Evolutionary conservation across 2,797 vertebrate genomes (phyloP).

Genomic region (Pipistrellus pipistrellus): DNA sequence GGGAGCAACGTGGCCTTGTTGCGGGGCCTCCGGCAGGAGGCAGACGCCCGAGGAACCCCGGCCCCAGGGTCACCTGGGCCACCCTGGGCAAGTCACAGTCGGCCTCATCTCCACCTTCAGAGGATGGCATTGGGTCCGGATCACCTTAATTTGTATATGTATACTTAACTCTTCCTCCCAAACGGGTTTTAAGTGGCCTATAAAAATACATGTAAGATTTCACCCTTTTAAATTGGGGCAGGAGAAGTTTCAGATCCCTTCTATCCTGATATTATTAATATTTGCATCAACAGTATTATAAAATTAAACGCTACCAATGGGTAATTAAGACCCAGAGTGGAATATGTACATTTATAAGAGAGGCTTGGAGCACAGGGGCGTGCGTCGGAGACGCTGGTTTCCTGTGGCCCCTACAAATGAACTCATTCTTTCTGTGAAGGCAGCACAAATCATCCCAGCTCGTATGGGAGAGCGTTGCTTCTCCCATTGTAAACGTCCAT

Average conservation of each 20-base stretch:
- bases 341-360: not conserved
- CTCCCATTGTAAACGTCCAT: accelerated
- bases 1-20: not conserved
- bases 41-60: not conserved
- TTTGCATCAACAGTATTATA: slow-evolving; percentile 2
- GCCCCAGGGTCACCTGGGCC: not conserved
- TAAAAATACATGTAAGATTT: not conserved
- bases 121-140: not conserved
- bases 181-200: slow-evolving; percentile 7
- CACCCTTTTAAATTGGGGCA: slow-evolving; percentile 35
- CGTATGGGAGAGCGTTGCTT: accelerated
- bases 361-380: not conserved
- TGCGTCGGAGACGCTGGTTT: not conserved
- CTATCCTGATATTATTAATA: not conserved
- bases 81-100: not conserved
- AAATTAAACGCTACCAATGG: not conserved
- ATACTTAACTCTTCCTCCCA: not conserved
- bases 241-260: not conserved
- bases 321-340: not conserved
- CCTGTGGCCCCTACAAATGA: not conserved
- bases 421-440: not conserved
- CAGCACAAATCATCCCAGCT: not conserved
- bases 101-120: not conserved
- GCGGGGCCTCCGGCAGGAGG: accelerated
- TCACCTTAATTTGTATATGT: not conserved